Percentiles rank a stretch among this genome's conserved stretches.
Evolutionary conservation across 2,797 vertebrate species (phyloP).

Genomic region (Tinamus major): DNA sequence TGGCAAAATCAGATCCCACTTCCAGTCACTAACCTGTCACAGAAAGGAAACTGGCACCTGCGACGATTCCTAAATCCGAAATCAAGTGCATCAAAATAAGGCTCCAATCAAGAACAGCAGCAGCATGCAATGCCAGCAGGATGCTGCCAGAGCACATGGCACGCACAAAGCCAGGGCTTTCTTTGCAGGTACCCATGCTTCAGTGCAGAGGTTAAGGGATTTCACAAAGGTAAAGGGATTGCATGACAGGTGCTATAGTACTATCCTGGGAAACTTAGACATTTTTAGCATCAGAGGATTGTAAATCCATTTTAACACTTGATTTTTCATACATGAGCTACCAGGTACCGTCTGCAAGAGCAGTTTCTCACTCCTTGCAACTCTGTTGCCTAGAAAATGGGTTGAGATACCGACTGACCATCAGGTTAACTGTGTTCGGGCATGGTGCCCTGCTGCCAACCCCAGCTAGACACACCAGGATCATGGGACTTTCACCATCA

Average conservation of each 20-base stretch:
- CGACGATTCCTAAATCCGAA: background rate
- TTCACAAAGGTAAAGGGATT: background rate
- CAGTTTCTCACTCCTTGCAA: background rate
- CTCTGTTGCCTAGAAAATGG: background rate
- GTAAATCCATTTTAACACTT: background rate
- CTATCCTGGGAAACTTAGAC: background rate
- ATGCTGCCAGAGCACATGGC: background rate
- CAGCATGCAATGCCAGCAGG: background rate
- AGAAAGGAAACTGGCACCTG: background rate
- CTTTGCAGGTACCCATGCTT: background rate
- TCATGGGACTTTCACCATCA: background rate
- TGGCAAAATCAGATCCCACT: background rate
- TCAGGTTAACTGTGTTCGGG: background rate
- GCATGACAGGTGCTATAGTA: background rate
- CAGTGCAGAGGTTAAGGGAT: background rate
- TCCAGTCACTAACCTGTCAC: background rate
- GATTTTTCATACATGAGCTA: background rate
- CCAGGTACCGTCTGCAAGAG: background rate
- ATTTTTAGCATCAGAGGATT: background rate
- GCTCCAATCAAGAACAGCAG: background rate
- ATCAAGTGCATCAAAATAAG: background rate
- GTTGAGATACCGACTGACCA: background rate
- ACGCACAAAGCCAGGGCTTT: background rate
- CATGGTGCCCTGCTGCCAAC: background rate
- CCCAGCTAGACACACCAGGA: background rate